phyloP scores from a whole-genome alignment of 2,888 invertebrate genomes.

The Melieria crassipennis region DNA sequence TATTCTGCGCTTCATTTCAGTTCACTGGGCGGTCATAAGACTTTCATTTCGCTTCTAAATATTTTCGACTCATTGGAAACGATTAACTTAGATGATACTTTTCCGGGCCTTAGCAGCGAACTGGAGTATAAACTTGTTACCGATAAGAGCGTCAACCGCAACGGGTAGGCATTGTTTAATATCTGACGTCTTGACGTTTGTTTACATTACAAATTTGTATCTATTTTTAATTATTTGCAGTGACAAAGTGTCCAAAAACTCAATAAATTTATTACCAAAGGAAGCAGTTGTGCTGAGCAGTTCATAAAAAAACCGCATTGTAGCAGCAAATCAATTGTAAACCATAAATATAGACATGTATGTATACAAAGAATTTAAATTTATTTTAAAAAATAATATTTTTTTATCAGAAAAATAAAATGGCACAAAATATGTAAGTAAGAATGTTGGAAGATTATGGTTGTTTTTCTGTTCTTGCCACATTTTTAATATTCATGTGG shows the following conservation, averaged over 20 bases:
- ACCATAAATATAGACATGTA: too few species aligned
- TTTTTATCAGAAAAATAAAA: too few species aligned
- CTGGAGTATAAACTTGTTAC: constrained; percentile 57
- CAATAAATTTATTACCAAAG: constrained; percentile 56
- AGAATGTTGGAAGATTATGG: too few species aligned
- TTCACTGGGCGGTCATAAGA: constrained; percentile 50
- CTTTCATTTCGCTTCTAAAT: constrained; percentile 67
- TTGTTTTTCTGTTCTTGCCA: too few species aligned
- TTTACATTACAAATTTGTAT: too few species aligned
- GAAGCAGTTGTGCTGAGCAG: constrained; percentile 57
- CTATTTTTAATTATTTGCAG: constrained; percentile 42
- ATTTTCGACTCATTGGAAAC: constrained; percentile 60
- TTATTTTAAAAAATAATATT: too few species aligned
- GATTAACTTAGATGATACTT: constrained; percentile 60
- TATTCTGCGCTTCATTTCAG: constrained; percentile 37
- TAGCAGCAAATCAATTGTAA: too few species aligned
- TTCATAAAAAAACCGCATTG: too few species aligned
- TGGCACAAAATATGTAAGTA: too few species aligned
- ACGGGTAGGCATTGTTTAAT: constrained; percentile 48
- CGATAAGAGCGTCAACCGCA: constrained; percentile 52
- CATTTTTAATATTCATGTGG: too few species aligned
- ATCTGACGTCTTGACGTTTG: too few species aligned
- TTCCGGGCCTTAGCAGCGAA: constrained; percentile 44
- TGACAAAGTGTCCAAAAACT: constrained; percentile 50
- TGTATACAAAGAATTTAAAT: too few species aligned